These are phyloP conservation scores for Enteromius trimaculatus DNA, from an alignment of 2,797 vertebrate species.

Conservation along the genomic window DNA sequence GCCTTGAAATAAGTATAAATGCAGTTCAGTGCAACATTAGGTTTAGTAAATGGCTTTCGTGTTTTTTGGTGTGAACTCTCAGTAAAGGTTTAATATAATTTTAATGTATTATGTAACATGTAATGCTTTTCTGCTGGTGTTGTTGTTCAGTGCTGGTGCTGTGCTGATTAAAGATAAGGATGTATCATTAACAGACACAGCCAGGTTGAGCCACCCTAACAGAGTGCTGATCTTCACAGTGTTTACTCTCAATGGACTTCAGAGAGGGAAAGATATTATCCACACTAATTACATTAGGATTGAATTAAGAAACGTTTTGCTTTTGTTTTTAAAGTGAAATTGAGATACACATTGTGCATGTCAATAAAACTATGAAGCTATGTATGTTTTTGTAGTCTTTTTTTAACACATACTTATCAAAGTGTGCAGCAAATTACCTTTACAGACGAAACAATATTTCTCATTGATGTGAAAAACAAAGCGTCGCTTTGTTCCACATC, in stretches of 20 bases:
- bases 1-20: background rate
- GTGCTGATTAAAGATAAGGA: slow-evolving; percentile 15
- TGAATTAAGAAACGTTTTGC: slow-evolving; percentile 21
- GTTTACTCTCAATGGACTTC: slow-evolving; percentile 22
- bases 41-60: background rate
- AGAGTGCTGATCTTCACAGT: background rate
- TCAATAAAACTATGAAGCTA: background rate
- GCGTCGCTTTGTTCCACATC: background rate
- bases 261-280: slow-evolving; percentile 16
- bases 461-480: background rate
- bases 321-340: background rate
- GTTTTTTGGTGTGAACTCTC: background rate
- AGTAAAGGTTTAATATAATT: background rate
- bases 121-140: background rate
- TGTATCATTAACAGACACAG: slow-evolving; percentile 17
- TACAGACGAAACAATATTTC: background rate
- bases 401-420: background rate
- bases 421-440: background rate
- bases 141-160: slow-evolving; percentile 12
- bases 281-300: slow-evolving; percentile 36
- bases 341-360: background rate
- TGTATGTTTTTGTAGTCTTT: background rate
- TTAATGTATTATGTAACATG: background rate
- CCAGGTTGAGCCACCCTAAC: background rate
- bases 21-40: background rate